phyloP scores from a whole-genome alignment of 2,888 invertebrate genomes.

The Odontocolon sp. region DNA sequence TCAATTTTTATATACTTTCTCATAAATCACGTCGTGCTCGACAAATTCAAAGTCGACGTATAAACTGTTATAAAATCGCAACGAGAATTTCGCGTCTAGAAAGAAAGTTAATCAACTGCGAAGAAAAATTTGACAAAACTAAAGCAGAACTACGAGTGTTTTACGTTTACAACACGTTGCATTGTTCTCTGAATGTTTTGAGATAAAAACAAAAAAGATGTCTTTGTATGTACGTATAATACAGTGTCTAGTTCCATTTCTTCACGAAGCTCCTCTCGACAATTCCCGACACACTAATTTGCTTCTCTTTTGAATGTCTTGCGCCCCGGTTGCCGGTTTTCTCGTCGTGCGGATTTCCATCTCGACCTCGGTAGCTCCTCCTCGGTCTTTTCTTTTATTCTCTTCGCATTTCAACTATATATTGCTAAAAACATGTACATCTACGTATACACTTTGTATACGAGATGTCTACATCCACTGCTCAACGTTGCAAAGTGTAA shows the following conservation, averaged over 20 bases:
- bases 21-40: background rate
- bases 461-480: constrained; percentile 12
- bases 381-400: constrained; percentile 19
- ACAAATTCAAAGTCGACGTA: constrained; percentile 2
- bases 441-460: background rate
- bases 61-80: constrained; percentile 4
- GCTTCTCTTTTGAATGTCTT: constrained; percentile 50
- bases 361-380: constrained; percentile 40
- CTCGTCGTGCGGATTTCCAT: constrained; percentile 30
- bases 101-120: constrained; percentile 44
- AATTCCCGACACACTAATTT: constrained; percentile 53
- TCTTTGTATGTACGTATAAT: constrained; percentile 6
- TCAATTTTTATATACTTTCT: too few relatives aligned
- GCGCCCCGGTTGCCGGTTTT: constrained; percentile 14
- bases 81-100: constrained; percentile 16
- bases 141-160: background rate
- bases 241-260: constrained; percentile 24
- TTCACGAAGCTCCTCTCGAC: constrained; percentile 35
- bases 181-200: constrained; percentile 18
- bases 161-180: background rate
- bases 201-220: constrained; percentile 35
- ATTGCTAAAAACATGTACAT: background rate
- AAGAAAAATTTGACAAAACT: constrained; percentile 19
- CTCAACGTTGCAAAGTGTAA: constrained; percentile 41
- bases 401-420: constrained; percentile 4